These are phyloP conservation scores for Troides oblongomaculatus DNA, from an alignment of 2,888 invertebrate species.

Conservation along the genomic window DNA sequence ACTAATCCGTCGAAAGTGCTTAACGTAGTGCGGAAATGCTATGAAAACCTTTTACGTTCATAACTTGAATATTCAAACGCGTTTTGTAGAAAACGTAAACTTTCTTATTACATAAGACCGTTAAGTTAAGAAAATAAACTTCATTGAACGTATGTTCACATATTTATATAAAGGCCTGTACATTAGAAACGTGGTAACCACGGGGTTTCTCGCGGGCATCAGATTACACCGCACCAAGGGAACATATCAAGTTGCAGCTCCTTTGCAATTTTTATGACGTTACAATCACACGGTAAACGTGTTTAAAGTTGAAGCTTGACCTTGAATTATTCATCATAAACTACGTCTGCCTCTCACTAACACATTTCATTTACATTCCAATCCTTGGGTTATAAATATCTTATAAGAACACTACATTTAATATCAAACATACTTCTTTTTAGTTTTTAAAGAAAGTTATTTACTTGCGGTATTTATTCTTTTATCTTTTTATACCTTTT, in stretches of 20 bases:
- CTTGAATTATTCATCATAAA: constrained; percentile 5
- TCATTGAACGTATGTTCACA: constrained; percentile 8
- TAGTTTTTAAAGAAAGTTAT: not conserved
- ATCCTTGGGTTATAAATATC: not conserved
- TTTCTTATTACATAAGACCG: constrained; percentile 57
- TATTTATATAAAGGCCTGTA: constrained; percentile 16
- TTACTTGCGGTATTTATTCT: not conserved
- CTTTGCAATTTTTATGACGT: constrained; percentile 8
- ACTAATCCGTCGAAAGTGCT: constrained; percentile 16
- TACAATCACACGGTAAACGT: constrained; percentile 1
- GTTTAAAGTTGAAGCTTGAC: not conserved
- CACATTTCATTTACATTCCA: not conserved
- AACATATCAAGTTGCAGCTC: constrained; percentile 16
- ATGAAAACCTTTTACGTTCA: constrained; percentile 48
- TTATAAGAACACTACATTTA: not conserved
- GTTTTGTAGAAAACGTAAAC: constrained; percentile 48
- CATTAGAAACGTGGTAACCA: constrained; percentile 13
- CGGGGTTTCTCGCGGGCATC: constrained; percentile 23
- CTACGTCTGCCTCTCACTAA: not conserved
- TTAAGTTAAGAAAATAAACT: constrained; percentile 29
- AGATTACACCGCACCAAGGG: constrained; percentile 12
- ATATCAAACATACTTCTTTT: not conserved
- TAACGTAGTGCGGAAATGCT: constrained; percentile 35
- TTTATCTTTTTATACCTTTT: no score
- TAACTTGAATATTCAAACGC: constrained; percentile 52